phyloP scores from a whole-genome alignment of 1,140 invertebrate genomes.

The Drosophila pallidifrons region DNA sequence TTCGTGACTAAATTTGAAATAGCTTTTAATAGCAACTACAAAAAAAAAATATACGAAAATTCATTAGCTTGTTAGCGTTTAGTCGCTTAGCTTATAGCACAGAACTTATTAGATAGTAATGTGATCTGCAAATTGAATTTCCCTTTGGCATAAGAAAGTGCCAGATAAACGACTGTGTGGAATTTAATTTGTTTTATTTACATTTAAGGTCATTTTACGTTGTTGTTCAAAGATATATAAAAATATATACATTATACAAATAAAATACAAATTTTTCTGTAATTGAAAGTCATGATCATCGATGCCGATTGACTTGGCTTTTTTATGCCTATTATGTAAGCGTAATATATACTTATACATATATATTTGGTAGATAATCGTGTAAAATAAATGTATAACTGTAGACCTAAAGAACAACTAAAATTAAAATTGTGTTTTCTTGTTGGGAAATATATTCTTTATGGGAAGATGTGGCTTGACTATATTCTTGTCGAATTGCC shows the following conservation, averaged over 20 bases:
- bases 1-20: constrained; percentile 61
- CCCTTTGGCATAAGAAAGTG: constrained; percentile 19
- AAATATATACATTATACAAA: constrained; percentile 23
- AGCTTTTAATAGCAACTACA: constrained; percentile 37
- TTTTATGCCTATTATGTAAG: constrained; percentile 61
- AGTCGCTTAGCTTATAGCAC: constrained; percentile 29
- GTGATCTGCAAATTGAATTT: constrained; percentile 45
- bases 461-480: background rate
- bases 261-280: constrained; percentile 33
- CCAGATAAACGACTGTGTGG: constrained; percentile 37
- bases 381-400: constrained; percentile 75
- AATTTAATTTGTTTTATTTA: constrained; percentile 42
- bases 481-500: too few species aligned
- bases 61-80: constrained; percentile 21
- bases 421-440: constrained; percentile 26
- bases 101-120: constrained; percentile 46
- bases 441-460: background rate
- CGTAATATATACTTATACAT: constrained; percentile 46
- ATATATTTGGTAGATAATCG: constrained; percentile 61
- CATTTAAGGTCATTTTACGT: constrained; percentile 23
- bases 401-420: constrained; percentile 66
- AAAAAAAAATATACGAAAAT: constrained; percentile 22
- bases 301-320: constrained; percentile 42
- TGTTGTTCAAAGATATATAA: constrained; percentile 58
- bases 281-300: constrained; percentile 43